These are phyloP conservation scores for Yponomeuta cagnagella DNA, from an alignment of 2,888 invertebrate genomes.

Conservation along the genomic window DNA sequence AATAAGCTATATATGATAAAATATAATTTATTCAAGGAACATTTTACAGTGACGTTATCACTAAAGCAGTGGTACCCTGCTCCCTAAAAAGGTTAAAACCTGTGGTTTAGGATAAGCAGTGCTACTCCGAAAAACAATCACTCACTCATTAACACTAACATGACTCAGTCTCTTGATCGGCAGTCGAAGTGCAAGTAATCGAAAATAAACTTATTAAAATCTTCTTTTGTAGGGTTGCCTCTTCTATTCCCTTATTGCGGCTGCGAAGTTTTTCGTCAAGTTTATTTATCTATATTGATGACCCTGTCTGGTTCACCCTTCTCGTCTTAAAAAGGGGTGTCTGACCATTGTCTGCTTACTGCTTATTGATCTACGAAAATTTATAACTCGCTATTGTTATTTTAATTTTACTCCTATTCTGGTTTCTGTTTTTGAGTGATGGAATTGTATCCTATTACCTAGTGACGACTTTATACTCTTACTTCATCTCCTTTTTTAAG, in stretches of 20 bases:
- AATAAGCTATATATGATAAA: no score
- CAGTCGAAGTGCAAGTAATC: neutral
- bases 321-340: conserved; percentile 11
- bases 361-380: conserved; percentile 13
- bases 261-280: conserved; percentile 15
- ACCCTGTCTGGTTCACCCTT: conserved; percentile 12
- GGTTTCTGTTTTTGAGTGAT: neutral
- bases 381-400: conserved; percentile 2
- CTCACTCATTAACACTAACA: no score
- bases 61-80: no score
- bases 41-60: no score
- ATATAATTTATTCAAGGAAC: no score
- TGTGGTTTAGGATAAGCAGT: no score
- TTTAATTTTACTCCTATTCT: neutral
- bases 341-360: conserved; percentile 14
- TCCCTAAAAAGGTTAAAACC: no score
- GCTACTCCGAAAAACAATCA: no score
- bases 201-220: neutral
- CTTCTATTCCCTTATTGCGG: neutral
- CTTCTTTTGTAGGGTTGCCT: neutral
- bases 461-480: no score
- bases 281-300: conserved; percentile 17
- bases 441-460: neutral
- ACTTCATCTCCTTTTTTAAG: no score
- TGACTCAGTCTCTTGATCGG: neutral